Base-by-base conservation (phyloP, 2,113 vertebrate species). In the Cavia aperea region DNA sequence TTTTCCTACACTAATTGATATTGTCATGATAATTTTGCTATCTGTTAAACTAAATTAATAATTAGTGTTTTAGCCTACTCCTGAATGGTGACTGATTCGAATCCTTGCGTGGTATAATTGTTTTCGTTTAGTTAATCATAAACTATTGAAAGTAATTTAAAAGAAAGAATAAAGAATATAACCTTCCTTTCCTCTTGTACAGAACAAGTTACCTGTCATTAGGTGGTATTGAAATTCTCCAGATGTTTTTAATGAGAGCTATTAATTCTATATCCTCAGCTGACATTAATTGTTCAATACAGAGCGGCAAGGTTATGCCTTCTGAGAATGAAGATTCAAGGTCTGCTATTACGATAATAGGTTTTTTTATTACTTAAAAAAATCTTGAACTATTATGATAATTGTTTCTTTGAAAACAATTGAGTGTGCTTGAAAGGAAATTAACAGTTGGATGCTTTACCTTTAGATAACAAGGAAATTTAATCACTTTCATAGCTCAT, bases 161-260 rank as follows among this genome's bases (percentile, higher is more conserved):
- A 94, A 19, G 15, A 7, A 87, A 68, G 8, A 89, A 63, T 86
- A 78, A 82, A 95, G 46, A 24, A 91, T 90, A n/a, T 60, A 96
- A 94, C 94, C 95, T 97, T 97, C 84, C 31, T 92, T 95, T 97
- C 66, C 88, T 91, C 63, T 96, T 96, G 63, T n/a, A 1, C 12
- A 36, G 89, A 96, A 36, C 65, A 89, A 6, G 23, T 92, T 96
- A 86, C 82, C 90, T 91, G 81, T 46, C 21, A 24, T 96, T 93
- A 54, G 65, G 56, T 72, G 65, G 90, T 72, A 94, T 68, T 81
- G 83, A 96, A 96, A 95, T 95, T 95, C 90, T 97, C 94, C 95
- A 96, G 95, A 95, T 97, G 95, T 89, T 95, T 97, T 93, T 96
- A 97, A 97, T 96, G 96, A 97, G 66, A 82, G 88, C 82, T 95